Percentiles rank a stretch among this genome's conserved stretches.
phyloP scores from a whole-genome alignment of 2,797 vertebrate species.

The Enteromius afrohamiltoni region DNA sequence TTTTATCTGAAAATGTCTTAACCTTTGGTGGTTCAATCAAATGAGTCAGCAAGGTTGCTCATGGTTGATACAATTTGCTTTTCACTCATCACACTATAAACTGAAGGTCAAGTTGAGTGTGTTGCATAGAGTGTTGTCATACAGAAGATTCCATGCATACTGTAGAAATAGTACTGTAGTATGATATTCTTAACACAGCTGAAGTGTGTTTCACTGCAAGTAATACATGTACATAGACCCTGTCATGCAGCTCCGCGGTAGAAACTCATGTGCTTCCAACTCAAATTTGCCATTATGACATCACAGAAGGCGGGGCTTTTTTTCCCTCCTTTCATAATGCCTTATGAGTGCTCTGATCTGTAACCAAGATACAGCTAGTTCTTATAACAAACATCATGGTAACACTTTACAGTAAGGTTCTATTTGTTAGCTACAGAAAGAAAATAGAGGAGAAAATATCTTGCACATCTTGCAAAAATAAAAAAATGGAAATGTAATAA shows the following conservation, averaged over 20 bases:
- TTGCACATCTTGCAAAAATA: neutral
- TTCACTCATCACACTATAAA: neutral
- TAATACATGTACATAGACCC: constrained; percentile 13
- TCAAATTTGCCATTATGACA: neutral
- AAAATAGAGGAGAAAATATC: too few relatives aligned
- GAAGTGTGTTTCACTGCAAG: neutral
- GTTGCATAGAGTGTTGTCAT: neutral
- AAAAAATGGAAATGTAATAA: neutral
- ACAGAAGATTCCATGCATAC: constrained; percentile 4
- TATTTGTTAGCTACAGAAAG: neutral
- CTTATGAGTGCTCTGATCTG: neutral
- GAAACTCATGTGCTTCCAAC: constrained; percentile 22
- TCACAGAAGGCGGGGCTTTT: constrained; percentile 16
- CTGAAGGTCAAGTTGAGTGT: neutral
- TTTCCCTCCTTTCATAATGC: constrained; percentile 12
- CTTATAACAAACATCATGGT: neutral
- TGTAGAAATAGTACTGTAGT: constrained; percentile 7
- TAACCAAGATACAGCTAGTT: neutral
- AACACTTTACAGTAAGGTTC: neutral
- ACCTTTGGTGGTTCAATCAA: neutral
- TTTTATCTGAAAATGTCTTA: neutral
- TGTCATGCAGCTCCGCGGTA: neutral
- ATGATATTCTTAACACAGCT: neutral
- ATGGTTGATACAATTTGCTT: neutral
- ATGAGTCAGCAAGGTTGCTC: neutral